These are phyloP conservation scores for Suricata suricatta DNA, from an alignment of 2,113 vertebrate species.

Conservation along the genomic window DNA sequence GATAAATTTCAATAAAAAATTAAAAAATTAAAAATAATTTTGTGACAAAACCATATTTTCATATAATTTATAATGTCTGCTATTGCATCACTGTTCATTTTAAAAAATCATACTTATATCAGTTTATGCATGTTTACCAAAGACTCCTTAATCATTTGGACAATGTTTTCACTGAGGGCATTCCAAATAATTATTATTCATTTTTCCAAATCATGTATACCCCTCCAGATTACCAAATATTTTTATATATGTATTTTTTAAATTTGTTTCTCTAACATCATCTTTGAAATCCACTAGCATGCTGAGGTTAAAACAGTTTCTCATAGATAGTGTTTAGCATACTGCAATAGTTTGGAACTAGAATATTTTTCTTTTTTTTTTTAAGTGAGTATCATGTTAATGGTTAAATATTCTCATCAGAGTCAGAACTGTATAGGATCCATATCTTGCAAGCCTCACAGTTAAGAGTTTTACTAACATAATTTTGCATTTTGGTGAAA, in stretches of 20 bases:
- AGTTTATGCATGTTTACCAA: neutral
- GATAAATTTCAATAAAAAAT: constrained; percentile 14
- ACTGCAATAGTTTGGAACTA: neutral
- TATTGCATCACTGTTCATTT: neutral
- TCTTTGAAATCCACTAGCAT: neutral
- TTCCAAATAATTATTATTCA: neutral
- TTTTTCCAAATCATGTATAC: neutral
- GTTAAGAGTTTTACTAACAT: neutral
- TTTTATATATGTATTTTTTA: neutral
- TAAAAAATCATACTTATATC: neutral
- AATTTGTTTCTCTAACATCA: neutral
- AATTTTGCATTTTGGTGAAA: constrained; percentile 2
- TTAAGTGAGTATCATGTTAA: neutral
- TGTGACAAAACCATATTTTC: neutral
- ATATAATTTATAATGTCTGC: neutral
- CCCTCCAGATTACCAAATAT: accelerated
- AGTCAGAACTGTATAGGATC: constrained; percentile 3
- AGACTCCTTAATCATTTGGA: neutral
- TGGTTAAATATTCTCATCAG: constrained; percentile 8
- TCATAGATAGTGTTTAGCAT: neutral
- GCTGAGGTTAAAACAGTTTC: neutral
- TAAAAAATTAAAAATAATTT: neutral
- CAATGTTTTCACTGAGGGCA: neutral
- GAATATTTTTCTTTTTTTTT: neutral
- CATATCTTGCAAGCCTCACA: neutral